A percentile compares a stretch with the other conserved stretches of the same genome.
These are phyloP conservation scores for Poeciliopsis retropinna DNA, from an alignment of 2,113 vertebrate genomes.

Conservation along the genomic window DNA sequence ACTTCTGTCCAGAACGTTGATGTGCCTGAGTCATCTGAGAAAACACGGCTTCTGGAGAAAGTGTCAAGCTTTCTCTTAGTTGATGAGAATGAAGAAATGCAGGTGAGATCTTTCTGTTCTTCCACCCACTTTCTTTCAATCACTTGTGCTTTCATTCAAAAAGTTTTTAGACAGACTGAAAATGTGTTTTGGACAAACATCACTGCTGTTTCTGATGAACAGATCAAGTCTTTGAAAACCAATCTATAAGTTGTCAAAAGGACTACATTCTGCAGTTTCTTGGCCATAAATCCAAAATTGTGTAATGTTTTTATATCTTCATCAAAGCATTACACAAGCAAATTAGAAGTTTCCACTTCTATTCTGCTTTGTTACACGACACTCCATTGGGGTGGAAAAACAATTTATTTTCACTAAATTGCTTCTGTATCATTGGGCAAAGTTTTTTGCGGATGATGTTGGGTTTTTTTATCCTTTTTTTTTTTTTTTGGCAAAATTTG, in stretches of 20 bases:
- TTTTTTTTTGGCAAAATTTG: not conserved
- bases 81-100: slow-evolving; percentile 97
- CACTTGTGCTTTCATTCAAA: not conserved
- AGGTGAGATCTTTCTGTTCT: slow-evolving; percentile 77
- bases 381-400: not conserved
- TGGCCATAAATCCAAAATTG: no score
- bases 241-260: no score
- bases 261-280: no score
- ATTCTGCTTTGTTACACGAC: not conserved
- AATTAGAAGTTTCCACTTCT: no score
- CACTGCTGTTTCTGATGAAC: not conserved
- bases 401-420: not conserved
- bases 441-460: not conserved
- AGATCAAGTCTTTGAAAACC: not conserved
- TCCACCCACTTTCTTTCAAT: not conserved
- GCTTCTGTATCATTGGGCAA: not conserved
- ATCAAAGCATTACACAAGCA: no score
- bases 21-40: slow-evolving; percentile 77
- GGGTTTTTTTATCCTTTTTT: not conserved
- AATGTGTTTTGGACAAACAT: not conserved
- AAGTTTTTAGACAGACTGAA: not conserved
- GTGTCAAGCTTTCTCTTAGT: slow-evolving; percentile 95
- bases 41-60: slow-evolving; percentile 85
- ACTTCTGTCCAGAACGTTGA: slow-evolving; percentile 56
- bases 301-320: no score